phyloP scores from a whole-genome alignment of 2,888 invertebrate species.

The Yponomeuta sedellus region DNA sequence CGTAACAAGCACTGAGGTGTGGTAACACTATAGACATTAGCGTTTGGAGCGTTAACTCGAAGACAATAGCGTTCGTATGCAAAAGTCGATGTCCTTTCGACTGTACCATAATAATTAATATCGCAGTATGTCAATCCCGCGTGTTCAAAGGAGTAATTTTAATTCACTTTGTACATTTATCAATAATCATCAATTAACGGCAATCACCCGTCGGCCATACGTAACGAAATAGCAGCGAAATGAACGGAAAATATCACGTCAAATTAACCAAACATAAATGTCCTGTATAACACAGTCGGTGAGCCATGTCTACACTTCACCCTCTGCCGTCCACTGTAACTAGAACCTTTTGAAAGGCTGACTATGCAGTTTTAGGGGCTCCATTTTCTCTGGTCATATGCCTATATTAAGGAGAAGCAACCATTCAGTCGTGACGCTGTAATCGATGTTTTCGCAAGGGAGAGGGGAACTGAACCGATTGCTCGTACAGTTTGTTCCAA shows the following conservation, averaged over 20 bases:
- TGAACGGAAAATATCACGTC: slow-evolving; percentile 10
- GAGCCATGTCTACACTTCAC: not conserved
- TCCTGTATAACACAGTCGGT: slow-evolving; percentile 6
- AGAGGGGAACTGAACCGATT: slow-evolving; percentile 27
- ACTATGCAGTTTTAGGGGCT: not conserved
- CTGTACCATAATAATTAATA: too few species aligned
- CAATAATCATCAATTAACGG: too few species aligned
- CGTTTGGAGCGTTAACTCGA: too few species aligned
- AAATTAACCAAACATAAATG: slow-evolving; percentile 8
- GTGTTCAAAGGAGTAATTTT: too few species aligned
- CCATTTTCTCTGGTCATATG: slow-evolving; percentile 8
- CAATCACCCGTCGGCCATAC: too few species aligned
- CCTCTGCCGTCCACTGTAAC: not conserved
- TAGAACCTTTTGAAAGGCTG: not conserved
- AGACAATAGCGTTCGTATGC: too few species aligned
- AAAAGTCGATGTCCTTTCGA: too few species aligned
- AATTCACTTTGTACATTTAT: too few species aligned
- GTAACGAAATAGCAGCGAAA: not conserved
- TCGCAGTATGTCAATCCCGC: too few species aligned
- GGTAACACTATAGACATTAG: too few species aligned
- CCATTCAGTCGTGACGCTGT: slow-evolving; percentile 23
- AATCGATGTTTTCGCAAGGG: slow-evolving; percentile 28
- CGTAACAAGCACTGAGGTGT: too few species aligned
- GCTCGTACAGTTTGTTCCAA: not conserved
- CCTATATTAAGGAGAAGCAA: slow-evolving; percentile 17